Evolutionary conservation across 2,797 vertebrate genomes (phyloP).

Genomic region (Zalophus californianus): DNA sequence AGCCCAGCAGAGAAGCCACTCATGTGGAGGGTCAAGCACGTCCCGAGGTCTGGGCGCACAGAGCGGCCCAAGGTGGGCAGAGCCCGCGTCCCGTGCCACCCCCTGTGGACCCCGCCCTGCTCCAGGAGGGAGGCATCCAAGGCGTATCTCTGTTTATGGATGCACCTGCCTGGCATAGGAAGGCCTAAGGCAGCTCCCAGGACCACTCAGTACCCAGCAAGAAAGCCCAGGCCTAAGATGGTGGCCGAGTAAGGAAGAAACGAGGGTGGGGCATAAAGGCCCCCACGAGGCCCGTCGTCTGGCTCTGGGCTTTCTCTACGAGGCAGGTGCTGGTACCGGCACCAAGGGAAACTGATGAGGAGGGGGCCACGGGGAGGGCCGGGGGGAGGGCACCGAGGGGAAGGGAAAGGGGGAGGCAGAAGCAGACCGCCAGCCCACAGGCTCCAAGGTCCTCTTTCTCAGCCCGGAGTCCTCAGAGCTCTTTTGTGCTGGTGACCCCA

Average conservation of each 20-base stretch:
- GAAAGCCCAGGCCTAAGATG: background rate
- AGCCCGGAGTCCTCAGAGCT: background rate
- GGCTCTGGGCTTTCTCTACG: background rate
- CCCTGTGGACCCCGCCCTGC: background rate
- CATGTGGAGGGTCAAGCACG: background rate
- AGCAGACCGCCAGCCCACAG: background rate
- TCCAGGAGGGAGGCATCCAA: background rate
- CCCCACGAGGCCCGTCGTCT: background rate
- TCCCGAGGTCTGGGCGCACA: background rate
- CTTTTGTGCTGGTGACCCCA: background rate
- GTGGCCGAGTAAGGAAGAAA: constrained; percentile 76
- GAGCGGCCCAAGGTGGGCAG: background rate
- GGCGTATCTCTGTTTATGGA: background rate
- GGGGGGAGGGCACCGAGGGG: background rate
- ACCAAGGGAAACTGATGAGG: background rate
- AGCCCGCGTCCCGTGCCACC: background rate
- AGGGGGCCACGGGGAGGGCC: no score
- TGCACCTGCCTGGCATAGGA: background rate
- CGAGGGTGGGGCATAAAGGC: background rate
- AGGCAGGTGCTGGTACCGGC: background rate
- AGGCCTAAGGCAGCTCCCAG: background rate
- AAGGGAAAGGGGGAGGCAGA: background rate
- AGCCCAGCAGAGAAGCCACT: background rate
- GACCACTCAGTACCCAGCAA: background rate
- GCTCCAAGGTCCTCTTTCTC: background rate